Evolutionary conservation across 2,113 vertebrate species (phyloP).

Genomic region (Prionailurus bengalensis): DNA sequence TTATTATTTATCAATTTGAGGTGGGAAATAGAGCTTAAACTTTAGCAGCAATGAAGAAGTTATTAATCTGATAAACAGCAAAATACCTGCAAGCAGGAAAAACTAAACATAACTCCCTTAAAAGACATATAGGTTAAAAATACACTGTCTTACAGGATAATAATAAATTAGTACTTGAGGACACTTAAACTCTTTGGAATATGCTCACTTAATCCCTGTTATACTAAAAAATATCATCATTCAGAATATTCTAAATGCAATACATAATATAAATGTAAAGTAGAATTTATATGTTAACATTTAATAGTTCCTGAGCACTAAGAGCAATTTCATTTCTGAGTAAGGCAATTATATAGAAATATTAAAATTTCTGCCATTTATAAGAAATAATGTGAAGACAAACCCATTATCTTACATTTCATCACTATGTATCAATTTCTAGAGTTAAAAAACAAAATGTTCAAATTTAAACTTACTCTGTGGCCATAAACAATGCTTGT

Average conservation of each 20-base stretch:
- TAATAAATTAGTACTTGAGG: not conserved
- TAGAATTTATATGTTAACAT: not conserved
- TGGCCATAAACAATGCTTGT: conserved; percentile 98
- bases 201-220: not conserved
- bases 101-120: not conserved
- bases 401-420: not conserved
- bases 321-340: not conserved
- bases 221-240: not conserved
- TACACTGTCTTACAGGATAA: not conserved
- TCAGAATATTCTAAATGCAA: not conserved
- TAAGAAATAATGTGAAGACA: not conserved
- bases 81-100: not conserved
- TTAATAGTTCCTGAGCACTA: conserved; percentile 21
- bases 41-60: not conserved
- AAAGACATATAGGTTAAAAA: conserved; percentile 51
- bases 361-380: not conserved
- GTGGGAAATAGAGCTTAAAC: not conserved
- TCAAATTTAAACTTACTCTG: conserved; percentile 93
- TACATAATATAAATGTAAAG: not conserved
- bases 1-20: not conserved
- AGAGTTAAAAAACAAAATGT: conserved; percentile 31
- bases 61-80: conserved; percentile 4
- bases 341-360: conserved; percentile 2
- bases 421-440: not conserved
- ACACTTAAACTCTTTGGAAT: not conserved